phyloP scores from a whole-genome alignment of 2,113 vertebrate species.

The Pampusana beccarii region DNA sequence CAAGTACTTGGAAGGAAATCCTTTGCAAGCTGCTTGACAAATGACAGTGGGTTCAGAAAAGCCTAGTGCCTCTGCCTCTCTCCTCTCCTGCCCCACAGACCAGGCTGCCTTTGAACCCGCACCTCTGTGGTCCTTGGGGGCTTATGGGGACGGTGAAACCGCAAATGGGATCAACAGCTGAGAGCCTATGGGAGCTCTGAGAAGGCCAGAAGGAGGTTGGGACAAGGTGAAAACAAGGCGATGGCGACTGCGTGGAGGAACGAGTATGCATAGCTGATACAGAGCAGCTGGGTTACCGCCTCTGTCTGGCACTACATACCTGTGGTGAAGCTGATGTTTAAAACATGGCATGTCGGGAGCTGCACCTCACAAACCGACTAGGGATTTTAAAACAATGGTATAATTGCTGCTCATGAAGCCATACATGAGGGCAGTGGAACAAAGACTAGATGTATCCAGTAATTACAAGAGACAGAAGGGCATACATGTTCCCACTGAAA shows the following conservation, averaged over 20 bases:
- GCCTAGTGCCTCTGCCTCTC: background rate
- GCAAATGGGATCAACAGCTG: background rate
- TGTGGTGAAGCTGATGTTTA: background rate
- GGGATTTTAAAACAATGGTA: constrained; percentile 34
- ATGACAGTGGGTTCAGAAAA: background rate
- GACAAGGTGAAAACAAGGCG: background rate
- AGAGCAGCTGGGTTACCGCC: background rate
- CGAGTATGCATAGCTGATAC: background rate
- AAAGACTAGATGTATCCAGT: background rate
- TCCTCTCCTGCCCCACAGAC: background rate
- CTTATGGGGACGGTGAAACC: background rate
- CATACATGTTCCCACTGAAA: background rate
- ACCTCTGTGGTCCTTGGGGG: background rate
- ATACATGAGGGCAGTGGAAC: background rate
- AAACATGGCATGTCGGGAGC: constrained; percentile 14
- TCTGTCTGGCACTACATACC: background rate
- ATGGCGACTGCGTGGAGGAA: background rate
- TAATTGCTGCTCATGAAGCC: constrained; percentile 22
- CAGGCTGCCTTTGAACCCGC: background rate
- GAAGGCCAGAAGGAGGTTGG: background rate
- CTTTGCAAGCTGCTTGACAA: background rate
- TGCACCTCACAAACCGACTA: constrained; percentile 7
- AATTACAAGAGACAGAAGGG: background rate
- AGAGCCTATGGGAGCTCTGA: background rate
- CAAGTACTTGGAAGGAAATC: background rate